Evolutionary conservation across 37 sponge, comb jelly and placozoan species (phyloP).

Genomic region (Cladorhizidae sp.): DNA sequence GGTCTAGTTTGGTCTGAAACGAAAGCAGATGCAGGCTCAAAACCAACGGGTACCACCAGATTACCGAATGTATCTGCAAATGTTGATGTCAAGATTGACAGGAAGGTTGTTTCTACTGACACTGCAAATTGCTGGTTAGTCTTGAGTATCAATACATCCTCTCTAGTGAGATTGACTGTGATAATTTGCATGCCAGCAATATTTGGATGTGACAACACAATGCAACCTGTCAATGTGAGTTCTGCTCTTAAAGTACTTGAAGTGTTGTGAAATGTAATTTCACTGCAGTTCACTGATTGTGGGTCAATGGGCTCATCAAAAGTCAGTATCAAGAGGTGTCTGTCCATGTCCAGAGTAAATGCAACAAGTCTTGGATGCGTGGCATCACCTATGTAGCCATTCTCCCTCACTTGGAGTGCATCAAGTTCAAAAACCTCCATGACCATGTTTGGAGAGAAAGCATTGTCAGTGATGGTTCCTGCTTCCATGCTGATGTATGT

Average conservation of each 20-base stretch:
- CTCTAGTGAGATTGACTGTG: slow-evolving; percentile 51
- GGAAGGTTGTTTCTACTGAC: slow-evolving; percentile 30
- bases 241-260: background rate
- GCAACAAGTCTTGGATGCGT: slow-evolving; percentile 51
- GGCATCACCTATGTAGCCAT: slow-evolving; percentile 53
- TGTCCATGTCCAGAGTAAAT: slow-evolving; percentile 81
- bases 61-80: slow-evolving; percentile 61
- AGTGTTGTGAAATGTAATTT: slow-evolving; percentile 63
- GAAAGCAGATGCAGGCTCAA: slow-evolving; percentile 27
- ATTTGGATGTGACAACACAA: slow-evolving; percentile 1
- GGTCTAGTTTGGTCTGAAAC: slow-evolving; percentile 79
- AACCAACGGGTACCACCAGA: slow-evolving; percentile 23
- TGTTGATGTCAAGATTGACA: slow-evolving; percentile 56
- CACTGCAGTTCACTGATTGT: slow-evolving; percentile 48
- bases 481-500: slow-evolving; percentile 70
- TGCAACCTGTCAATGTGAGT: slow-evolving; percentile 71
- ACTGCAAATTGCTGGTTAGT: slow-evolving; percentile 63
- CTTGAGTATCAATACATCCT: slow-evolving; percentile 69
- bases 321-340: slow-evolving; percentile 68
- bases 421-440: slow-evolving; percentile 36
- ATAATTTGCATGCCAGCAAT: slow-evolving; percentile 44
- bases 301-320: slow-evolving; percentile 85
- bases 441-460: slow-evolving; percentile 73
- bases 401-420: slow-evolving; percentile 29
- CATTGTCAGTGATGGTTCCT: slow-evolving; percentile 77